Evolutionary conservation across 2,113 vertebrate species (phyloP).

Genomic region (Oreochromis niloticus): DNA sequence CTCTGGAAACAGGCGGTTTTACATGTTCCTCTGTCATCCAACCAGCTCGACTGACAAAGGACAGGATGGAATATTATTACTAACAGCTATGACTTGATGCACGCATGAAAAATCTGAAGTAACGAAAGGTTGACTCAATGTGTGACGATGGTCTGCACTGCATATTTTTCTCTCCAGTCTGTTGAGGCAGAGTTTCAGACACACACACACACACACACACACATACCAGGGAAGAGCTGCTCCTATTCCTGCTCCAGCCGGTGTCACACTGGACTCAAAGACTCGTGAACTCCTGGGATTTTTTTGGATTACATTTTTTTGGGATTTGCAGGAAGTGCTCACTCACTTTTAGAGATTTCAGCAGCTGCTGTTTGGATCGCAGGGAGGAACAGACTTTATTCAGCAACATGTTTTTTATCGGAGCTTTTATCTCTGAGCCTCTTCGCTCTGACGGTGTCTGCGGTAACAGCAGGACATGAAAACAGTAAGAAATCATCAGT

Average conservation of each 20-base stretch:
- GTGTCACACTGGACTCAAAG: rapidly evolving
- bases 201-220: background rate
- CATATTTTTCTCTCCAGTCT: rapidly evolving
- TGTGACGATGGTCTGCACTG: rapidly evolving
- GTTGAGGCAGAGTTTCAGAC: rapidly evolving
- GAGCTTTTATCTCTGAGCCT: background rate
- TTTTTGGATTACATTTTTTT: rapidly evolving
- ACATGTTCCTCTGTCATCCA: background rate
- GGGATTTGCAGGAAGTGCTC: background rate
- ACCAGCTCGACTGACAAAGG: background rate
- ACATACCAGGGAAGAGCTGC: no score
- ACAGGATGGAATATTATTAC: background rate
- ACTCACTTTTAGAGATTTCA: rapidly evolving
- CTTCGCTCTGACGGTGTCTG: background rate
- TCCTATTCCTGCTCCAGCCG: background rate
- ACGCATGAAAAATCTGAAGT: background rate
- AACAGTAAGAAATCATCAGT: background rate
- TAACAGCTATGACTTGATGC: rapidly evolving
- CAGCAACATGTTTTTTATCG: background rate
- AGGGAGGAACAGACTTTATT: background rate
- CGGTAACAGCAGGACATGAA: background rate
- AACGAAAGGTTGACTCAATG: rapidly evolving
- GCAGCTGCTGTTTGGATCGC: rapidly evolving
- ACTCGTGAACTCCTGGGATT: no score
- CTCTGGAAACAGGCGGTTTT: background rate